Percentiles rank a stretch among this genome's conserved stretches.
Evolutionary conservation across 2,888 invertebrate genomes (phyloP).

Genomic region (Limnephilus rhombicus): DNA sequence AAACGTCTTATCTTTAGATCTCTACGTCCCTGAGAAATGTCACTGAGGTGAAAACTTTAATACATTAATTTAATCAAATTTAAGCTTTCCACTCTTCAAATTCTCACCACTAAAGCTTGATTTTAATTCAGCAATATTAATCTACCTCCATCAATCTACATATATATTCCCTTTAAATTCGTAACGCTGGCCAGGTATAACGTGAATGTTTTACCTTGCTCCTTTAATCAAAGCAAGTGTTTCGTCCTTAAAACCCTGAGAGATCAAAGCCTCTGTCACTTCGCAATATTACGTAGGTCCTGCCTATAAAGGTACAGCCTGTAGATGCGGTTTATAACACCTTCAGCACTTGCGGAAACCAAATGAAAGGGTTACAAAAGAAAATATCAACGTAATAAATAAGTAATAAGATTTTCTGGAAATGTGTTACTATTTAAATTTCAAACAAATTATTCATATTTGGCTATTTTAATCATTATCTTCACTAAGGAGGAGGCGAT

Average conservation of each 20-base stretch:
- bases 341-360: not conserved
- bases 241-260: constrained; percentile 16
- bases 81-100: not conserved
- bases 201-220: not conserved
- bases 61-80: not conserved
- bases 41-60: not conserved
- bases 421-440: not conserved
- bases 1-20: no score
- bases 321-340: not conserved
- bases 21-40: not conserved
- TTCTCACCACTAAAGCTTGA: not conserved
- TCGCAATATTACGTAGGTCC: not conserved
- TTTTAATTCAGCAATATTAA: not conserved
- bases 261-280: constrained; percentile 10
- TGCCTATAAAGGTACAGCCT: not conserved
- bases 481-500: no score
- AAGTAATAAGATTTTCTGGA: not conserved
- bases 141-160: not conserved
- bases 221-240: constrained; percentile 34
- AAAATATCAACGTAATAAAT: not conserved
- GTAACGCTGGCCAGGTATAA: not conserved
- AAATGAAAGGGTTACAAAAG: not conserved
- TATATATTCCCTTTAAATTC: not conserved
- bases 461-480: no score
- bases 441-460: no score